Conservation (phyloP, 2,113 vertebrate genomes). For the Perca schrenkii region DNA sequence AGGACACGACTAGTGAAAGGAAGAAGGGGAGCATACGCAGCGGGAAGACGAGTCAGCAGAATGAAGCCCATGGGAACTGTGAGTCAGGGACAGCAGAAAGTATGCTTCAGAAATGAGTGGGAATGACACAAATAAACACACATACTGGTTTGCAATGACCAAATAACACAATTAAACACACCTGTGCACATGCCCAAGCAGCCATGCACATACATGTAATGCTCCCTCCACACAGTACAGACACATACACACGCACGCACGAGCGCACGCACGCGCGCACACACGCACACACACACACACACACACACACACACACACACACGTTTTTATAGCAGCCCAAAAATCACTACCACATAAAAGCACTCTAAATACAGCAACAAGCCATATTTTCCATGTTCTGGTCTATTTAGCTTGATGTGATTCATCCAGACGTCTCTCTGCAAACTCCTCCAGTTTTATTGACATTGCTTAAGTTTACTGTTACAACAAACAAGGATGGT, state of each 20-base stretch:
- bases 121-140: constrained; percentile 29
- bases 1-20: constrained; percentile 34
- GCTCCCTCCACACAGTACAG: background rate
- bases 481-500: constrained; percentile 34
- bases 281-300: background rate
- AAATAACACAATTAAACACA: constrained; percentile 13
- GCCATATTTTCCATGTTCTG: constrained; percentile 55
- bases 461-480: constrained; percentile 33
- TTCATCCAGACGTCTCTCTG: constrained; percentile 37
- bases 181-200: background rate
- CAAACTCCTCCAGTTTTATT: constrained; percentile 32
- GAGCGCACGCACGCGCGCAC: background rate
- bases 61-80: constrained; percentile 53
- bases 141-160: background rate
- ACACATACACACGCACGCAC: background rate
- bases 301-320: background rate
- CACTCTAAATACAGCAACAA: constrained; percentile 25
- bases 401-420: constrained; percentile 39
- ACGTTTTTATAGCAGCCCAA: constrained; percentile 5
- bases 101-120: constrained; percentile 11
- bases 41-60: constrained; percentile 60
- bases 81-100: constrained; percentile 51
- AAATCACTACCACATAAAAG: constrained; percentile 28
- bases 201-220: background rate
- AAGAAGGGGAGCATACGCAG: constrained; percentile 49